These are phyloP conservation scores for Brachyistius frenatus DNA, from an alignment of 2,113 vertebrate genomes.

Conservation along the genomic window DNA sequence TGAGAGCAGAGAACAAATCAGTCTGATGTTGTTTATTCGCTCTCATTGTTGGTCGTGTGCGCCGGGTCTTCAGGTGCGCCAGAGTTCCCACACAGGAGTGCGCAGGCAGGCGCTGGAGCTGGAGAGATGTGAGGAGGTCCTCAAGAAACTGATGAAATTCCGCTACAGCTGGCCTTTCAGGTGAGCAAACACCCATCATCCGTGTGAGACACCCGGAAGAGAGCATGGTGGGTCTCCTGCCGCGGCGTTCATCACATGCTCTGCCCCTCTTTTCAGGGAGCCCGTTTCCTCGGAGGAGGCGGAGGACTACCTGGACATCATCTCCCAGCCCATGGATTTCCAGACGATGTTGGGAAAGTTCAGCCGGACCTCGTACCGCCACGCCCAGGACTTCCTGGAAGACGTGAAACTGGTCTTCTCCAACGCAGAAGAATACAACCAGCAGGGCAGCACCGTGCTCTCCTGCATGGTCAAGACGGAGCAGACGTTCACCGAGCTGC, in stretches of 20 bases:
- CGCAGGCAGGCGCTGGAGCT: slow-evolving; percentile 89
- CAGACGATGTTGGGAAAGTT: slow-evolving; percentile 95
- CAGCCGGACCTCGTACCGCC: slow-evolving; percentile 88
- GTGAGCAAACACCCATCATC: slow-evolving; percentile 69
- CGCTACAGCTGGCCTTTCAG: slow-evolving; percentile 98
- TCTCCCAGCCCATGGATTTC: slow-evolving; percentile 95
- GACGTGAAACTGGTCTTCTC: slow-evolving; percentile 96
- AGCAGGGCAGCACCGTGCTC: slow-evolving; percentile 90
- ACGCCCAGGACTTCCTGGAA: slow-evolving; percentile 90
- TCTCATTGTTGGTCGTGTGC: background rate
- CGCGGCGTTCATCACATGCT: background rate
- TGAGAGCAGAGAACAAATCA: background rate
- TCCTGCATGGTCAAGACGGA: slow-evolving; percentile 93
- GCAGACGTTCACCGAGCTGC: slow-evolving; percentile 90
- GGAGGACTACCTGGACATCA: slow-evolving; percentile 93
- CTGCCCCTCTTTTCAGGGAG: slow-evolving; percentile 84
- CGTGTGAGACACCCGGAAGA: no score
- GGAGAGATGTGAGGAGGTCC: slow-evolving; percentile 94
- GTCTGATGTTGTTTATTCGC: background rate
- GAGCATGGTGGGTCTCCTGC: background rate
- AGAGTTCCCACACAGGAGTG: slow-evolving; percentile 83
- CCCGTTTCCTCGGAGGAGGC: slow-evolving; percentile 93
- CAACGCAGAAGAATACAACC: slow-evolving; percentile 95
- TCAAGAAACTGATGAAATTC: slow-evolving; percentile 93
- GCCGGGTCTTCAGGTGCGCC: slow-evolving; percentile 86